Evolutionary conservation across 2,113 vertebrate species (phyloP).

Genomic region (Pomatorhinus ruficollis): DNA sequence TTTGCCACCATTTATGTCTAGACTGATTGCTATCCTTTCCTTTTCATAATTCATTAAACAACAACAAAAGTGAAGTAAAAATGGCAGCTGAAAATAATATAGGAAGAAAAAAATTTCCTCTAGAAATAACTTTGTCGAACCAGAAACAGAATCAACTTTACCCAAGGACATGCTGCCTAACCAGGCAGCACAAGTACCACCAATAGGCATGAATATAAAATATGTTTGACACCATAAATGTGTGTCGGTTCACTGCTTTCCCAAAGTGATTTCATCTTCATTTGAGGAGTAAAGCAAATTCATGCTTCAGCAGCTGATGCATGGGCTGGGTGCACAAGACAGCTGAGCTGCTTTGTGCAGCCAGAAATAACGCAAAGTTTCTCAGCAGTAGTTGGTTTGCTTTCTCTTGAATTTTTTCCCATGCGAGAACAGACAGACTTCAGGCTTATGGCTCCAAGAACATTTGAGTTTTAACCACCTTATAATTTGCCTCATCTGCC

Average conservation of each 20-base stretch:
- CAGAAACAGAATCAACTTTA: neutral
- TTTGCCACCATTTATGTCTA: neutral
- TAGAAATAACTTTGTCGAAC: neutral
- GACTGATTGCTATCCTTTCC: neutral
- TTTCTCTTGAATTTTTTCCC: neutral
- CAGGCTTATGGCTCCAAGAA: neutral
- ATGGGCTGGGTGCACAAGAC: neutral
- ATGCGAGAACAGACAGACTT: neutral
- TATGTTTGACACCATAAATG: neutral
- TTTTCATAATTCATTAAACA: neutral
- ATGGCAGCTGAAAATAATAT: neutral
- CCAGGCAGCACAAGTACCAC: neutral
- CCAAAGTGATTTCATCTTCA: neutral
- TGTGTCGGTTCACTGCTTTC: neutral
- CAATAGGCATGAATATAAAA: neutral
- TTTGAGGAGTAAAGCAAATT: neutral
- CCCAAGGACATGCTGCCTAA: neutral
- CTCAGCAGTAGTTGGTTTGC: neutral
- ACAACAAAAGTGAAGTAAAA: neutral
- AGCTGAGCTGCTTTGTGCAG: neutral
- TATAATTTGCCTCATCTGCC: accelerated
- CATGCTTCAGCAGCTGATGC: neutral
- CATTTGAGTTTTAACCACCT: neutral
- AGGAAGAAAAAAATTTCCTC: neutral
- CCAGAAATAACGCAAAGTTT: neutral